These are phyloP conservation scores for Laterallus jamaicensis DNA, from an alignment of 2,113 vertebrate species.

Conservation along the genomic window DNA sequence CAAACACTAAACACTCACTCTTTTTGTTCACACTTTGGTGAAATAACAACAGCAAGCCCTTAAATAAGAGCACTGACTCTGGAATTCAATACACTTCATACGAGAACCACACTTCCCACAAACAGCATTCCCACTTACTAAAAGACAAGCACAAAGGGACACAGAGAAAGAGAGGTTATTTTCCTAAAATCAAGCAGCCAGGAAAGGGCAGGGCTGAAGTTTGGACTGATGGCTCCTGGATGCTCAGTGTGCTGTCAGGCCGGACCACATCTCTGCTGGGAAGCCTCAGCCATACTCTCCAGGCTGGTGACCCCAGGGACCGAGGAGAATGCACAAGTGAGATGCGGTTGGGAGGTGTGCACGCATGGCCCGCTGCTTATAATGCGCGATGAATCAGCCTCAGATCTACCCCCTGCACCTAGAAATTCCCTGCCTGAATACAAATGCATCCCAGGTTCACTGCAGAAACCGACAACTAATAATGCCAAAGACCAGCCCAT, in stretches of 20 bases:
- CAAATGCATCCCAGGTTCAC: background rate
- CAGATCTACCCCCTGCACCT: background rate
- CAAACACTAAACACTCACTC: slow-evolving; percentile 8
- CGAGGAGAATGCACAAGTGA: background rate
- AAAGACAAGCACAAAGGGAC: background rate
- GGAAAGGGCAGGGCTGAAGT: background rate
- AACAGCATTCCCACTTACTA: background rate
- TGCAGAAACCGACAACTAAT: background rate
- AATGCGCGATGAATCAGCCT: background rate
- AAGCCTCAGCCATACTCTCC: fast-evolving
- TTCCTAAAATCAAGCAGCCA: background rate
- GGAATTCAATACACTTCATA: background rate
- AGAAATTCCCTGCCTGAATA: slow-evolving; percentile 7
- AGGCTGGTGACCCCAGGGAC: background rate
- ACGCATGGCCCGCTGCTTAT: fast-evolving
- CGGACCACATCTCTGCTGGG: background rate
- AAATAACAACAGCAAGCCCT: background rate
- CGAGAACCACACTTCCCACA: background rate
- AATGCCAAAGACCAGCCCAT: background rate
- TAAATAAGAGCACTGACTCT: background rate
- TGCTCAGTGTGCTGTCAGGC: background rate
- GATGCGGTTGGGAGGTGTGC: background rate
- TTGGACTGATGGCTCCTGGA: background rate
- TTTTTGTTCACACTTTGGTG: background rate
- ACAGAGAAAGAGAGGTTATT: background rate